Evolutionary conservation across 2,888 invertebrate species (phyloP), one percentile per base, ranked within the genome.

Genomic region (Nomada flava): DNA sequence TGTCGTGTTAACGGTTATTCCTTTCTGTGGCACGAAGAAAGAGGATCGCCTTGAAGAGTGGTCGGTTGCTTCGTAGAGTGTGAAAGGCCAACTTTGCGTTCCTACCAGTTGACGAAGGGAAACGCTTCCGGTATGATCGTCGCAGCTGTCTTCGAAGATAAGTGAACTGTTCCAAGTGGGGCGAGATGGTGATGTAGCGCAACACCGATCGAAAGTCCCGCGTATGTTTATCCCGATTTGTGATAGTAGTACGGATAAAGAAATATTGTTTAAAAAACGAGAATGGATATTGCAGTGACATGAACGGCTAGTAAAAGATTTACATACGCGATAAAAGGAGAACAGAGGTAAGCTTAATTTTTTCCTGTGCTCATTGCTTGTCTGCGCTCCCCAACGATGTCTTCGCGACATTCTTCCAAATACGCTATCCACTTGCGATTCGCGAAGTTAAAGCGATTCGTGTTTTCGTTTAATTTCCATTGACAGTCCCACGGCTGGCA

Each of bases 1-100:
- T 84, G 63, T 82, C 78, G 68, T 55, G 84, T 88, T 87, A 88
- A 88, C 89, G 79, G 88, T 88, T 88, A 82, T 82, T 85, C 75
- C 83, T 83, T 85, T 80, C 75, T 68, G 74, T 65, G 78, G 82
- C 83, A 73, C 78, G 76, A 71, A 63, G 79, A 82, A 82, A 79
- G 85, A 85, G 76, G 73, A 76, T 77, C 72, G 79, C 80, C 85
- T 82, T 76, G 79, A 79, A 60, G 55, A 64, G 64, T 55, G 62
- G 67, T 59, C 71, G 65, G 67, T 60, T 74, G 71, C 76, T 77
- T 69, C 86, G 76, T 71, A 68, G 76, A 83, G 79, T 76, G 81
- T 77, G 79, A 73, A 84, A 86, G 76, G 69, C 76, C 67, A n/a
- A 53, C 75, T 74, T 62, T 68, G 73, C 74, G 77, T 76, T 77